phyloP scores from a whole-genome alignment of 2,888 invertebrate genomes.

The Macrosoma leucophasiata region DNA sequence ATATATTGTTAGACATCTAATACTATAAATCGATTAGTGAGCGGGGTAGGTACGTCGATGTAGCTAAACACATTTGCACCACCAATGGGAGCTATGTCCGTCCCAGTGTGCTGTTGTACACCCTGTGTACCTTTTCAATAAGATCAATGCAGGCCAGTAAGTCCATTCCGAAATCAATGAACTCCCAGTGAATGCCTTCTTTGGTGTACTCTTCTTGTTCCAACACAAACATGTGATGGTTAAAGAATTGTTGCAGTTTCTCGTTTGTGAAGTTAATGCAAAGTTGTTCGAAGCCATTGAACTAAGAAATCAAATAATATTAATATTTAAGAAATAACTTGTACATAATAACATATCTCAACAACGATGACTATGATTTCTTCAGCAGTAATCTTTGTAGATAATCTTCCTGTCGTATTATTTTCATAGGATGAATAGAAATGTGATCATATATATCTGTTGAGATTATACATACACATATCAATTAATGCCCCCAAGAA shows the following conservation, averaged over 20 bases:
- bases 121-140: slow-evolving; percentile 92
- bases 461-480: no score
- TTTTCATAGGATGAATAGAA: no score
- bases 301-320: slow-evolving; percentile 78
- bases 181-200: slow-evolving; percentile 98
- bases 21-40: slow-evolving; percentile 39
- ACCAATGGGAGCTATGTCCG: slow-evolving; percentile 30
- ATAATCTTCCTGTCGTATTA: no score
- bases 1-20: slow-evolving; percentile 40
- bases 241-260: slow-evolving; percentile 99
- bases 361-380: no score
- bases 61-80: slow-evolving; percentile 33
- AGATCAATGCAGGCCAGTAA: slow-evolving; percentile 98
- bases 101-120: slow-evolving; percentile 43
- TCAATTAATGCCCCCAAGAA: no score
- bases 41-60: slow-evolving; percentile 35
- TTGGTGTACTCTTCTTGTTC: slow-evolving; percentile 99
- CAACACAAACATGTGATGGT: slow-evolving; percentile 99
- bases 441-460: no score
- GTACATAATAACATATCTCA: no score
- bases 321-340: slow-evolving; percentile 44
- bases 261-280: slow-evolving; percentile 99
- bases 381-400: no score
- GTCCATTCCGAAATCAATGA: slow-evolving; percentile 99
- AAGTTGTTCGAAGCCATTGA: slow-evolving; percentile 99